Percentiles rank a stretch among this genome's conserved stretches.
These are phyloP conservation scores for Drosophila watanabei DNA, from an alignment of 1,140 invertebrate species.

Conservation along the genomic window DNA sequence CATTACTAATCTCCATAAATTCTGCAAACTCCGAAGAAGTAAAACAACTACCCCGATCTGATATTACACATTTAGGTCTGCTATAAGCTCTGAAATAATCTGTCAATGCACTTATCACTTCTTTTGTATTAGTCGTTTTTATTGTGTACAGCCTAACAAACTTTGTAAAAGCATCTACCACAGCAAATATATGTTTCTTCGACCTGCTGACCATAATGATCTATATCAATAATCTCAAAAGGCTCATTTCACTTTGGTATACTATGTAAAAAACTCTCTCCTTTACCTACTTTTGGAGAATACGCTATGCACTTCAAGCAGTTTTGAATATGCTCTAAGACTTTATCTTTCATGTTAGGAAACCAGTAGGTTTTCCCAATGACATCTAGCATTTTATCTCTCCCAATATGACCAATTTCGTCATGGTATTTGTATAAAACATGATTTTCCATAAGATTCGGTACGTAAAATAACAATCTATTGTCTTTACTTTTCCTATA, in stretches of 20 bases:
- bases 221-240: too few species aligned
- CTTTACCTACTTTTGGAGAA: too few species aligned
- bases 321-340: too few species aligned
- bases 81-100: background rate
- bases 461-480: too few species aligned
- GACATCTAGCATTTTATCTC: background rate
- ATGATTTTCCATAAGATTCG: background rate
- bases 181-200: too few species aligned
- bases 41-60: background rate
- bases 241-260: too few species aligned
- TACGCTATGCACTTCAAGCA: too few species aligned
- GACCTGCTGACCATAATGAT: too few species aligned
- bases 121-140: too few species aligned
- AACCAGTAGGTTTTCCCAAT: background rate
- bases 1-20: background rate
- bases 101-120: background rate
- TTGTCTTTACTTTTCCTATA: background rate
- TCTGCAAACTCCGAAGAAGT: background rate
- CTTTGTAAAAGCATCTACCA: background rate
- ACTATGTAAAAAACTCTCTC: too few species aligned
- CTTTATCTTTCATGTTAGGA: background rate
- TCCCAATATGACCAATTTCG: background rate
- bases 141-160: background rate
- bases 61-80: background rate
- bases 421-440: background rate